These are phyloP conservation scores for Pocillopora verrucosa DNA, from an alignment of 64 coral and sea anemone species.

Conservation along the genomic window DNA sequence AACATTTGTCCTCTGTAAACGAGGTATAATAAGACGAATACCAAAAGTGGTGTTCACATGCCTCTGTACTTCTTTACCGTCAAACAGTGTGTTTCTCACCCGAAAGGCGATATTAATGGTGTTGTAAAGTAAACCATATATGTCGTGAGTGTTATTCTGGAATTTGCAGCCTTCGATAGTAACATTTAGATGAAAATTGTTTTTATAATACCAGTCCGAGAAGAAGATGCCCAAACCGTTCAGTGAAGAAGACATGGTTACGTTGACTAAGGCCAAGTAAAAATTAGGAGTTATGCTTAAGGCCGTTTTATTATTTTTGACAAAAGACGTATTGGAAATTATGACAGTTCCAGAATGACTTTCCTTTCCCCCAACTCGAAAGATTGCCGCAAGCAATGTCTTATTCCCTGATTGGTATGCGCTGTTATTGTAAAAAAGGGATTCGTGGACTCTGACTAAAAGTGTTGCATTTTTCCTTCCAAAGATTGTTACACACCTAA, in stretches of 20 bases:
- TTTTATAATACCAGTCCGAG: neutral
- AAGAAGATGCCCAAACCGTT: neutral
- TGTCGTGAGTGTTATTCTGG: neutral
- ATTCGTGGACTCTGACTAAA: neutral
- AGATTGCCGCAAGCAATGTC: neutral
- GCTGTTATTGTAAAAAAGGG: neutral
- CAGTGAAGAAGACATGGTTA: neutral
- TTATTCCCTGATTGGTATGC: neutral
- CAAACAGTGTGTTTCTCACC: slow-evolving; percentile 1
- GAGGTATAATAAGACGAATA: neutral
- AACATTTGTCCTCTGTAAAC: too few relatives aligned
- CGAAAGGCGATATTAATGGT: neutral
- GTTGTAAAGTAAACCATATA: neutral
- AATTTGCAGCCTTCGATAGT: neutral
- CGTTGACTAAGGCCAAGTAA: neutral
- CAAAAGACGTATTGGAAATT: neutral
- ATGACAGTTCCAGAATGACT: neutral
- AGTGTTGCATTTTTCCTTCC: neutral
- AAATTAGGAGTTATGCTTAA: neutral
- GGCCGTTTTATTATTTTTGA: neutral
- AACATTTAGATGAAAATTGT: neutral
- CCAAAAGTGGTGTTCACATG: neutral
- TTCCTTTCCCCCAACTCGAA: neutral
- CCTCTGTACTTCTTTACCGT: neutral
- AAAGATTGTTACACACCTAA: neutral